Percentiles rank a stretch among this genome's conserved stretches.
phyloP scores from a whole-genome alignment of 1,140 invertebrate species.

The Nasonia vitripennis region DNA sequence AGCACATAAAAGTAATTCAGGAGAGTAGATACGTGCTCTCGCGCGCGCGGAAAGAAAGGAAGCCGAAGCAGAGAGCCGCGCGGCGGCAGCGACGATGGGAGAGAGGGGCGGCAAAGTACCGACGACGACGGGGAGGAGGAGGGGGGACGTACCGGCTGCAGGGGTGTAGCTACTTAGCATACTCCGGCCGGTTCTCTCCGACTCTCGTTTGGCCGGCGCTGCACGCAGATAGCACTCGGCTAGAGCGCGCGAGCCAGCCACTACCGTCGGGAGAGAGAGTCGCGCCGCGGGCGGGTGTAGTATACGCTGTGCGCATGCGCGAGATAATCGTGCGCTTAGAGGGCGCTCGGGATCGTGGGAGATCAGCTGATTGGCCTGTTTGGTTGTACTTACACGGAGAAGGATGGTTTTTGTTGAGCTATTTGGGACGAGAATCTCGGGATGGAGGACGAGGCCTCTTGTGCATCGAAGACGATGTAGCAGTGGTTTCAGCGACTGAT shows the following conservation, averaged over 20 bases:
- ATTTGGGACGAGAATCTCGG: too few relatives aligned
- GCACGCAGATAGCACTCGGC: constrained; percentile 39
- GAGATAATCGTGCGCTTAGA: background rate
- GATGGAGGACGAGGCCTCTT: too few relatives aligned
- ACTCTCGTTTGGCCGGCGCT: constrained; percentile 50
- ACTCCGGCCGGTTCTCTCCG: constrained; percentile 65
- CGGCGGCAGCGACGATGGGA: constrained; percentile 36
- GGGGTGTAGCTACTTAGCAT: constrained; percentile 74
- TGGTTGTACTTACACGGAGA: background rate
- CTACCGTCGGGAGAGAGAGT: constrained; percentile 45
- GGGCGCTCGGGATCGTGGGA: background rate
- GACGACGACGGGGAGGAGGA: constrained; percentile 55
- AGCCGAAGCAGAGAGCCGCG: background rate
- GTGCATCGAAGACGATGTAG: too few relatives aligned
- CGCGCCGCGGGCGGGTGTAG: constrained; percentile 66
- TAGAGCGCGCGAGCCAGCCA: constrained; percentile 45
- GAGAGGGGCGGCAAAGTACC: constrained; percentile 54
- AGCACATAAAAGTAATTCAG: constrained; percentile 27
- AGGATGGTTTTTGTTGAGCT: background rate
- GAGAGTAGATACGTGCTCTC: constrained; percentile 18
- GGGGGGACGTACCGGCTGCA: constrained; percentile 60
- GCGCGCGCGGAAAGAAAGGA: background rate
- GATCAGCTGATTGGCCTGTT: background rate
- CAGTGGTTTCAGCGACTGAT: too few relatives aligned
- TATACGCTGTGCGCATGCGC: too few relatives aligned